Evolutionary conservation across 2,888 invertebrate species (phyloP).

Genomic region (Dynastes tityus): DNA sequence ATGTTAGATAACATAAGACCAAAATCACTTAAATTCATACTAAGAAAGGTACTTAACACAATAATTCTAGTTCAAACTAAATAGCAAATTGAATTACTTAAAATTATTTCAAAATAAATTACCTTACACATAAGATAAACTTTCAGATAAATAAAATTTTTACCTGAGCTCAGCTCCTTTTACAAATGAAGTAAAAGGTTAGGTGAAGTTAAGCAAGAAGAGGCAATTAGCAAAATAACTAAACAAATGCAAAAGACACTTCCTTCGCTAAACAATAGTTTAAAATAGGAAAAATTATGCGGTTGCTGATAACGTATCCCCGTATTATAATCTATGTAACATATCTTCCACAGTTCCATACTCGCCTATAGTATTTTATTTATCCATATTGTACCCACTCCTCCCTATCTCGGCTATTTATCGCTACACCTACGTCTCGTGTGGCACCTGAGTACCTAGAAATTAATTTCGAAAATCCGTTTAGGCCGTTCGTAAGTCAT

Average conservation of each 20-base stretch:
- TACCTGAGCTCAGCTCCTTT: too few relatives aligned
- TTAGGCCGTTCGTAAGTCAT: conserved; percentile 63
- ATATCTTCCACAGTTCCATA: conserved; percentile 55
- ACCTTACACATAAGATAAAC: too few relatives aligned
- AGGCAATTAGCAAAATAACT: too few relatives aligned
- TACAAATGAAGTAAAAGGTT: too few relatives aligned
- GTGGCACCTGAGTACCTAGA: conserved; percentile 64
- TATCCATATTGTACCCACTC: conserved; percentile 63
- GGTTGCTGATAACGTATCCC: neutral
- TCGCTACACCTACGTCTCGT: conserved; percentile 63
- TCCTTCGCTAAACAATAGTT: neutral
- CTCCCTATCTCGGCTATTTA: conserved; percentile 61
- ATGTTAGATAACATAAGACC: too few relatives aligned
- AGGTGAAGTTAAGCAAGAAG: too few relatives aligned
- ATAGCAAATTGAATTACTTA: too few relatives aligned
- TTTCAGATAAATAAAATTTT: too few relatives aligned
- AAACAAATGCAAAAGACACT: neutral
- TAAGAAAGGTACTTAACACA: too few relatives aligned
- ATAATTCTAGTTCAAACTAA: too few relatives aligned
- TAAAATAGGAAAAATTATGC: neutral
- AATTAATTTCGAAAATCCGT: conserved; percentile 67
- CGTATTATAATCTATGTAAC: conserved; percentile 57
- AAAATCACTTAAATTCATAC: too few relatives aligned
- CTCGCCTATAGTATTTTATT: conserved; percentile 63
- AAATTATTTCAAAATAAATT: too few relatives aligned